These are phyloP conservation scores for Myoxocephalus aenaeus DNA, from an alignment of 2,797 vertebrate genomes.

Conservation along the genomic window DNA sequence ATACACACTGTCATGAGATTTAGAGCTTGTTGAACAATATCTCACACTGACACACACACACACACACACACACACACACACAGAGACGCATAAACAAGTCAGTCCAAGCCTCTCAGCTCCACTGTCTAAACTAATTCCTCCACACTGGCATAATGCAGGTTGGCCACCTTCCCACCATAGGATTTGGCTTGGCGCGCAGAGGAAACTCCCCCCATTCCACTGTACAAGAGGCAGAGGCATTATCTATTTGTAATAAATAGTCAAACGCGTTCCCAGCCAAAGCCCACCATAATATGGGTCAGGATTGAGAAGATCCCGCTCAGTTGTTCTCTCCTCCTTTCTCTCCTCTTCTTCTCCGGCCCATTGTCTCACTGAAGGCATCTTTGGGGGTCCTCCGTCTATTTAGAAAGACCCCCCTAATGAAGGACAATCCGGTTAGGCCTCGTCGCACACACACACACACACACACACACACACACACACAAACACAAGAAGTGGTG, in stretches of 20 bases:
- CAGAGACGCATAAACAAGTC: slow-evolving; percentile 64
- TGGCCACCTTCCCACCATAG: slow-evolving; percentile 85
- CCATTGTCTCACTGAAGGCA: slow-evolving; percentile 80
- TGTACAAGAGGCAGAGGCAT: slow-evolving; percentile 77
- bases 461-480: slow-evolving; percentile 6
- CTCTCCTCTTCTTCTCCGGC: slow-evolving; percentile 66
- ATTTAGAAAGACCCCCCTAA: slow-evolving; percentile 81
- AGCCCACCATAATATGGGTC: slow-evolving; percentile 82
- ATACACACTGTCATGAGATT: slow-evolving; percentile 62
- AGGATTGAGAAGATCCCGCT: slow-evolving; percentile 80
- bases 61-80: slow-evolving; percentile 47
- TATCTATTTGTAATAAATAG: slow-evolving; percentile 88
- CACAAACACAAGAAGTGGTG: slow-evolving; percentile 16
- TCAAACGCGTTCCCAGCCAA: slow-evolving; percentile 75
- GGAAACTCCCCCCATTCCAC: slow-evolving; percentile 76
- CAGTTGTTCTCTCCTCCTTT: slow-evolving; percentile 60
- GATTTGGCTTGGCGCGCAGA: slow-evolving; percentile 81
- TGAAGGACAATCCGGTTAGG: slow-evolving; percentile 87
- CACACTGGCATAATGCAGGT: slow-evolving; percentile 82
- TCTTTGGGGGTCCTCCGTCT: slow-evolving; percentile 79
- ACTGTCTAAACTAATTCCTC: slow-evolving; percentile 85
- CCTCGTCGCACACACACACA: slow-evolving; percentile 40
- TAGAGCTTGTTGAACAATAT: slow-evolving; percentile 77
- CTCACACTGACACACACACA: slow-evolving; percentile 42
- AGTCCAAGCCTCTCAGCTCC: slow-evolving; percentile 81